Base-by-base conservation (phyloP, 2,888 invertebrate species). In the Ectemnius cavifrons region DNA sequence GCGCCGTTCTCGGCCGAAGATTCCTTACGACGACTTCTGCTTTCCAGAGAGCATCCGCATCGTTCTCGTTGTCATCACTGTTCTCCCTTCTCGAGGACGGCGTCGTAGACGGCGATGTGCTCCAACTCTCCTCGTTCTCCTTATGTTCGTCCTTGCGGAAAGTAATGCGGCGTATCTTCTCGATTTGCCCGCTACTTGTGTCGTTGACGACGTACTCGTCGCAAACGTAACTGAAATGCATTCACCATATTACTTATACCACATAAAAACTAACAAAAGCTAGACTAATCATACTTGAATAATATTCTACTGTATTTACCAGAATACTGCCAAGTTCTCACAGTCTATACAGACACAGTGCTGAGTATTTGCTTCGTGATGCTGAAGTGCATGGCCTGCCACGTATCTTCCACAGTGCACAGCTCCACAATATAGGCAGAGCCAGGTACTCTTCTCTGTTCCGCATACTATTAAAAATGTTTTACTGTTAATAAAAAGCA, bases 131-230 rank as follows among this genome's bases (percentile, higher is more conserved):
- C 67, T 90, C 90, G 76, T 88, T 88, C 66, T 89, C 89, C 76
- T 89, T 89, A 63, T 89, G 89, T 63, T 87, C 88, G 63, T 86
- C 84, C 71, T 90, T 90, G 5, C 84, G 87, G 67, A 89, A 89
- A 20, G 86, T 86, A 57, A 80, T 85, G 56, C 87, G 92, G 58
- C 94, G 92, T 86, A 94, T 91, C 90, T 93, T 93, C 84, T 93
- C 92, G 87, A 94, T 92, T 79, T 90, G 91, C 58, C 92, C 91
- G 80, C 92, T 91, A 80, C 92, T 92, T 56, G 94, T 92, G 88
- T 96, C 95, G 91, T 95, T 95, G 82, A 94, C 93, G 66, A 95
- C 94, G 92, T 94, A 96, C 85, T 96, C 96, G 91, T 96, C 95
- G 92, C 96, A 96, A 89, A 93, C 92, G 89, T 96, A 96, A 91